These are phyloP conservation scores for Nyctalus aviator DNA, from an alignment of 2,797 vertebrate genomes.

Conservation along the genomic window DNA sequence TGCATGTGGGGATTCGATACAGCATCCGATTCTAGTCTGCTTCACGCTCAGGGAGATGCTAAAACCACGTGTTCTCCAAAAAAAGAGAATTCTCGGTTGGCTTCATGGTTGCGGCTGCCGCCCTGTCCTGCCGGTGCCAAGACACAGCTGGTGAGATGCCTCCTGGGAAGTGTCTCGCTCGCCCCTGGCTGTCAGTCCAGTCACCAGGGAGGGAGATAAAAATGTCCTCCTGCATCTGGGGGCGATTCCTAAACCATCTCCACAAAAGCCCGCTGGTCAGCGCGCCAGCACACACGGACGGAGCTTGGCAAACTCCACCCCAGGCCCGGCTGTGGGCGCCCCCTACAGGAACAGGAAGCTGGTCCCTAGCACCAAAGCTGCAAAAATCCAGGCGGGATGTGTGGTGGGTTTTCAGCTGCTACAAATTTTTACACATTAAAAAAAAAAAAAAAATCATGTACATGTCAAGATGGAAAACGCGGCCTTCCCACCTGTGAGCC, in stretches of 20 bases:
- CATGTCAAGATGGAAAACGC: neutral
- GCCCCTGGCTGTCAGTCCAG: neutral
- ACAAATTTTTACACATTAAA: neutral
- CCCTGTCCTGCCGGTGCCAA: neutral
- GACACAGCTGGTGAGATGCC: neutral
- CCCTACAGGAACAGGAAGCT: neutral
- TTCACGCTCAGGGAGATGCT: accelerated
- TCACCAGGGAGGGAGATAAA: neutral
- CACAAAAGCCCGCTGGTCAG: neutral
- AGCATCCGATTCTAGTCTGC: neutral
- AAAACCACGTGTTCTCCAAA: neutral
- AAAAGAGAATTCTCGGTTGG: accelerated
- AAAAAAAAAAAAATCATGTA: neutral
- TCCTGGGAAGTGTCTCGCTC: neutral
- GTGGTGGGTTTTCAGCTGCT: neutral
- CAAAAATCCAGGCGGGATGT: neutral
- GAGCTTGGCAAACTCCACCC: neutral
- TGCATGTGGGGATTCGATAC: neutral
- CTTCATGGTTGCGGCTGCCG: neutral
- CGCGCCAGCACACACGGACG: accelerated
- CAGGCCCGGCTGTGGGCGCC: no score
- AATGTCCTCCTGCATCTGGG: neutral
- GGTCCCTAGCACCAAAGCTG: neutral
- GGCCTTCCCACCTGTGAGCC: neutral
- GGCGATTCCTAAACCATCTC: neutral